Evolutionary conservation across 2,797 vertebrate genomes (phyloP).

Genomic region (Gymnopithys bicolor): DNA sequence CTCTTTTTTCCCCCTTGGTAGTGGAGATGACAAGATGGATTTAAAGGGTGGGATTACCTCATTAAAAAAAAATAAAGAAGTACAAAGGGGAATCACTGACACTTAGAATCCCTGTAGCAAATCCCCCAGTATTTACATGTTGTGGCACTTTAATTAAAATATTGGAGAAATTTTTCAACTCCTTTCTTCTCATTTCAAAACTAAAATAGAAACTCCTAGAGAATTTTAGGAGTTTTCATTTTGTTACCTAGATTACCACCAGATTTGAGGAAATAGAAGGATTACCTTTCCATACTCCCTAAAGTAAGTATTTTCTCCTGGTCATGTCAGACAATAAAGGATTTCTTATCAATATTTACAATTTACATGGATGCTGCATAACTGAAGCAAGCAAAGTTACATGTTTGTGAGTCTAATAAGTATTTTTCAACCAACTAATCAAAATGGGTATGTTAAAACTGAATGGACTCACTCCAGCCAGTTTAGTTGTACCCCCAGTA

Average conservation of each 20-base stretch:
- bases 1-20: not conserved
- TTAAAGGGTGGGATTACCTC: conserved; percentile 37
- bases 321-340: not conserved
- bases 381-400: not conserved
- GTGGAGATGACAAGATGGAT: conserved; percentile 24
- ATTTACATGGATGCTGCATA: not conserved
- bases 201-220: not conserved
- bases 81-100: conserved; percentile 24
- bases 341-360: not conserved
- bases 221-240: not conserved
- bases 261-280: not conserved
- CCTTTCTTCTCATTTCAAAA: not conserved
- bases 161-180: not conserved
- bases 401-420: not conserved
- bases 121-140: not conserved
- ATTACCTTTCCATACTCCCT: not conserved
- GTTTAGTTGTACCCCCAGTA: not conserved
- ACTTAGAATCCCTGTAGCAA: conserved; percentile 10
- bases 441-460: not conserved
- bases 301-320: not conserved
- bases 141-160: conserved; percentile 24
- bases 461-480: not conserved
- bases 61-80: not conserved
- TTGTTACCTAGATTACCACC: not conserved
- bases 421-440: not conserved